phyloP scores from a whole-genome alignment of 2,797 vertebrate species.

The Netta rufina region DNA sequence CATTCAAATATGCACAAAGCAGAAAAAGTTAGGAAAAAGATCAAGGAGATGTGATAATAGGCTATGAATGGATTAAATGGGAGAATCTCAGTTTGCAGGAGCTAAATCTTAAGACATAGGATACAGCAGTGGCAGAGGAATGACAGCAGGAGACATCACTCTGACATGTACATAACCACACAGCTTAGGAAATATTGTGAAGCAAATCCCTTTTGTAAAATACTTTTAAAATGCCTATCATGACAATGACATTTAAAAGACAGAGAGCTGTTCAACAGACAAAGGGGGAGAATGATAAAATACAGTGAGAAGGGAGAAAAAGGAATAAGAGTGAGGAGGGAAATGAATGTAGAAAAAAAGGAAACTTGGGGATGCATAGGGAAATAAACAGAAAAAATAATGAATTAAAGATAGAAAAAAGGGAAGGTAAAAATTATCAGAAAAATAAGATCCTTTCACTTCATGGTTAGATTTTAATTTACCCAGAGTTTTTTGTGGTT shows the following conservation, averaged over 20 bases:
- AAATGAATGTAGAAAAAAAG: neutral
- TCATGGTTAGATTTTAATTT: neutral
- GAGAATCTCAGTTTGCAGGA: neutral
- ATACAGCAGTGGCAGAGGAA: neutral
- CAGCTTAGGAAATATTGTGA: conserved; percentile 28
- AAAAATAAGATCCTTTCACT: neutral
- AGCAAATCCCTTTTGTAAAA: conserved; percentile 46
- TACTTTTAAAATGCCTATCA: conserved; percentile 37
- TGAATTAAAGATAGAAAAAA: neutral
- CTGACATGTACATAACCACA: conserved; percentile 24
- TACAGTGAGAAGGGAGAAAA: neutral
- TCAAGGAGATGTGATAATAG: neutral
- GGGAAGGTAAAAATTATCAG: neutral
- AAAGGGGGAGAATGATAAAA: neutral
- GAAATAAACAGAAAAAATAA: neutral
- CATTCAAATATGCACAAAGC: conserved; percentile 8
- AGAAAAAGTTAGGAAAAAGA: neutral
- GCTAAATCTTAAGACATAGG: neutral
- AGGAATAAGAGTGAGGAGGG: neutral
- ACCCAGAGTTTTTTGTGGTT: neutral
- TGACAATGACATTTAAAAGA: conserved; percentile 42
- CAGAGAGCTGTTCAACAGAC: neutral
- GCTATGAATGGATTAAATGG: neutral
- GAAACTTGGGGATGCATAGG: neutral
- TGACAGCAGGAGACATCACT: conserved; percentile 19